A percentile compares a stretch with the other conserved stretches of the same genome.
These are phyloP conservation scores for Tinea trinotella DNA, from an alignment of 2,888 invertebrate species.

Conservation along the genomic window DNA sequence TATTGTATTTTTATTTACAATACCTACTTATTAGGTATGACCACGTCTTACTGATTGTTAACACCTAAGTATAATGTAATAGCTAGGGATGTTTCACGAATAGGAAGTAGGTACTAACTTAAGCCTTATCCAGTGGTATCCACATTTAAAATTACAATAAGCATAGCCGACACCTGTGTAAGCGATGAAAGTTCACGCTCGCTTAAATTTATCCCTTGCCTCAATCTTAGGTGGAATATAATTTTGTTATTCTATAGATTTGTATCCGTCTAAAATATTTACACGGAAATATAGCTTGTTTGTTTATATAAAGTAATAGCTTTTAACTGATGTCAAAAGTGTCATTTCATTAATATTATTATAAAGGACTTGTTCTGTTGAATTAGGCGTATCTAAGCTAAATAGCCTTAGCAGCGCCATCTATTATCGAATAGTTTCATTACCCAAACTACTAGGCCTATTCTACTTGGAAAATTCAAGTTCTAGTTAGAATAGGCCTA, in stretches of 20 bases:
- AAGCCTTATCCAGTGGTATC: constrained; percentile 30
- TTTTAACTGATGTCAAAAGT: no score
- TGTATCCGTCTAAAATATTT: background rate
- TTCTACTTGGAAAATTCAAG: no score
- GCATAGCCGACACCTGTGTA: constrained; percentile 44
- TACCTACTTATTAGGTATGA: no score
- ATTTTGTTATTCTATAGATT: constrained; percentile 7
- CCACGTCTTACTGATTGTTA: no score
- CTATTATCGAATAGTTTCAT: constrained; percentile 15
- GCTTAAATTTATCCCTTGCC: constrained; percentile 48
- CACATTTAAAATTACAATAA: constrained; percentile 67
- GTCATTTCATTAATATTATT: no score
- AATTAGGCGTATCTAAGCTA: no score
- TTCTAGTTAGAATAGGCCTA: background rate
- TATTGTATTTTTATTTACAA: no score
- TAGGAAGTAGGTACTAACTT: constrained; percentile 21
- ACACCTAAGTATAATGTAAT: no score
- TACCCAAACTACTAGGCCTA: no score
- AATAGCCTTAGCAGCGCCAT: constrained; percentile 17
- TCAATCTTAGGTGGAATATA: constrained; percentile 31
- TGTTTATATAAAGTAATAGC: no score
- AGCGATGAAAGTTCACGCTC: constrained; percentile 54
- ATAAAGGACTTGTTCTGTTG: no score
- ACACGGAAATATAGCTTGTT: no score
- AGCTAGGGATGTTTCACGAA: constrained; percentile 7